phyloP scores from a whole-genome alignment of 2,113 vertebrate genomes.

The Lophochroa leadbeateri region DNA sequence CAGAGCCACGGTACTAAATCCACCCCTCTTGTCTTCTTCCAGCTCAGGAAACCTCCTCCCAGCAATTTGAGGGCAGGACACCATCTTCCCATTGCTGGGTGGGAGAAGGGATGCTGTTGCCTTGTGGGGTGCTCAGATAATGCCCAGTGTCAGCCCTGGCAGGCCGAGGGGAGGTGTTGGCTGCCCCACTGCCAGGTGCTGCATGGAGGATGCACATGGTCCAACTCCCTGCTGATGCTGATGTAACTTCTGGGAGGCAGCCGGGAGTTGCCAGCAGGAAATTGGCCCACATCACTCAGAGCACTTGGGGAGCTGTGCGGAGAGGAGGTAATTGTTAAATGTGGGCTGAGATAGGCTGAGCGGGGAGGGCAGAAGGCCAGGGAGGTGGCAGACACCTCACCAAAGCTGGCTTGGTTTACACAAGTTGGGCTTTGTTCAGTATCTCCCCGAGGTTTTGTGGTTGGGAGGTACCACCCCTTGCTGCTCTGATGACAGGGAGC shows the following conservation, averaged over 20 bases:
- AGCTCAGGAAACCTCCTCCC: not conserved
- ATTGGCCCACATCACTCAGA: slow-evolving; percentile 9
- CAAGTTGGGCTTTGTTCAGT: slow-evolving; percentile 48
- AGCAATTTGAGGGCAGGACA: not conserved
- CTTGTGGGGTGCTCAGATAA: fast-evolving
- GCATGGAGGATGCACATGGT: not conserved
- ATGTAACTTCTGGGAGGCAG: slow-evolving; percentile 47
- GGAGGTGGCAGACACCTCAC: slow-evolving; percentile 51
- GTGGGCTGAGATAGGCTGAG: slow-evolving; percentile 55
- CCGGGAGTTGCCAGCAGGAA: slow-evolving; percentile 36
- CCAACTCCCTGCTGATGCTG: slow-evolving; percentile 11
- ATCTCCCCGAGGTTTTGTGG: not conserved
- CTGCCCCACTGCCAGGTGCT: not conserved
- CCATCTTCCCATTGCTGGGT: not conserved
- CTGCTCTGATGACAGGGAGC: not conserved
- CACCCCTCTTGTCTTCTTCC: not conserved
- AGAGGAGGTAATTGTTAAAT: slow-evolving; percentile 59
- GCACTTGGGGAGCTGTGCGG: not conserved
- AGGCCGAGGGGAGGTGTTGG: not conserved
- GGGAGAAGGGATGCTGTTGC: not conserved
- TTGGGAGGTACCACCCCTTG: not conserved
- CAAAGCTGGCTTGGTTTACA: slow-evolving; percentile 37
- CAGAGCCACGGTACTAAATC: not conserved
- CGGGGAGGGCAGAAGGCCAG: slow-evolving; percentile 33
- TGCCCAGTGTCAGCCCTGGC: not conserved